Evolutionary conservation across 2,113 vertebrate species (phyloP).

Genomic region (Chascanopsetta lugubris): DNA sequence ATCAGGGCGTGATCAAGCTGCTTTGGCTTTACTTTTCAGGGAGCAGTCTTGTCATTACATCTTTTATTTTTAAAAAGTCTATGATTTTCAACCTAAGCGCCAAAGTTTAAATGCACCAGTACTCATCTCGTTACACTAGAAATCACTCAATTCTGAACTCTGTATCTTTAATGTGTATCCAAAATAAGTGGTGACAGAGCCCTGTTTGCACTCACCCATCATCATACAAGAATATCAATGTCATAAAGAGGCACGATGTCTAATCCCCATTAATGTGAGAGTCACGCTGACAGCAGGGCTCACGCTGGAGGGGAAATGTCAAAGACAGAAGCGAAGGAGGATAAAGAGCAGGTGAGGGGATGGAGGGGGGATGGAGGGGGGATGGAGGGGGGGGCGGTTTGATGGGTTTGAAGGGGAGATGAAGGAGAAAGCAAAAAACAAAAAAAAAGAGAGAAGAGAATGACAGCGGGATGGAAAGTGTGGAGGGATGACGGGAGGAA

Average conservation of each 20-base stretch:
- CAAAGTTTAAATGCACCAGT: too few species aligned
- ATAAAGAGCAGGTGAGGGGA: slow-evolving; percentile 20
- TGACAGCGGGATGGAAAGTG: background rate
- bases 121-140: too few species aligned
- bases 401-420: slow-evolving; percentile 7
- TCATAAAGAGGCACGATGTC: background rate
- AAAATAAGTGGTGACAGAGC: too few species aligned
- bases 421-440: slow-evolving; percentile 2
- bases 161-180: too few species aligned
- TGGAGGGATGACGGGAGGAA: background rate
- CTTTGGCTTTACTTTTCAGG: too few species aligned
- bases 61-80: too few species aligned
- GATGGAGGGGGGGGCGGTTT: slow-evolving; percentile 12
- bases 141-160: too few species aligned
- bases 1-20: too few species aligned
- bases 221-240: background rate
- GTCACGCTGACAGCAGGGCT: background rate
- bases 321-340: slow-evolving; percentile 20
- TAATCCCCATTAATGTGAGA: background rate
- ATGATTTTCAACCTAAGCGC: too few species aligned
- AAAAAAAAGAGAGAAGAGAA: background rate
- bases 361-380: too few species aligned
- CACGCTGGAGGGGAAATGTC: background rate
- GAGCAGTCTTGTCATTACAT: too few species aligned
- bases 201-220: background rate